Base-by-base conservation (phyloP, 2,888 invertebrate species). In the Odontocolon sp. region DNA sequence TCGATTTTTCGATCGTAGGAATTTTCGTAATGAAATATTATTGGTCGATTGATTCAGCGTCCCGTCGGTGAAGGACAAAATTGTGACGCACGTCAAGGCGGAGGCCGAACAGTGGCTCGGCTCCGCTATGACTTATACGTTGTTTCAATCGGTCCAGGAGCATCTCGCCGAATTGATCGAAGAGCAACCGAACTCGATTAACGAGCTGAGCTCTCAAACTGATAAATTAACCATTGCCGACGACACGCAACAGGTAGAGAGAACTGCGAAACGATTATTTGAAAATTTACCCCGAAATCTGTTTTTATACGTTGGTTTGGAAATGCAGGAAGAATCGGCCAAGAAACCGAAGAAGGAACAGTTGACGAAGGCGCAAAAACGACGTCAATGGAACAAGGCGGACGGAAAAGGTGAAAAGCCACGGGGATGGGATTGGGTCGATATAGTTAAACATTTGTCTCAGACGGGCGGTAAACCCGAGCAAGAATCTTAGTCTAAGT, bases 381-480 rank as follows among this genome's bases (percentile, higher is more conserved):
- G 98, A 8, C 93, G 95, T 73, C 95, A 96, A 87, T 97, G 96
- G 95, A 97, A 97, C 88, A 93, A 94, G 68, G 93, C 96, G 0
- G 97, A 97, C 89, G 92, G 93, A 47, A 95, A 94, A 28, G 98
- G 97, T 0, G 98, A 98, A 87, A 94, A 93, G 80, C 95, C 96
- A 0, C 92, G 98, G 26, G 99, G 99, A 0, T 97, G 95, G 94
- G 94, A 99, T 91, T 99, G 99, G 98, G 94, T 98, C 6, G 98
- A 98, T 88, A 94, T 99, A 78, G 95, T 99, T n/a, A 97, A 97
- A 90, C 99, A 99, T 91, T 93, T 99, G 72, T 96, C 97, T 6
- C 98, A 98, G 89, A 95, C 95, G 61, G 94, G 93, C 77, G 91
- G 91, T 50, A 92, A 93, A 85, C 91, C 91, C 66, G 91, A 91